These are phyloP conservation scores for Vulpes vulpes DNA, from an alignment of 2,113 vertebrate species.

Conservation along the genomic window DNA sequence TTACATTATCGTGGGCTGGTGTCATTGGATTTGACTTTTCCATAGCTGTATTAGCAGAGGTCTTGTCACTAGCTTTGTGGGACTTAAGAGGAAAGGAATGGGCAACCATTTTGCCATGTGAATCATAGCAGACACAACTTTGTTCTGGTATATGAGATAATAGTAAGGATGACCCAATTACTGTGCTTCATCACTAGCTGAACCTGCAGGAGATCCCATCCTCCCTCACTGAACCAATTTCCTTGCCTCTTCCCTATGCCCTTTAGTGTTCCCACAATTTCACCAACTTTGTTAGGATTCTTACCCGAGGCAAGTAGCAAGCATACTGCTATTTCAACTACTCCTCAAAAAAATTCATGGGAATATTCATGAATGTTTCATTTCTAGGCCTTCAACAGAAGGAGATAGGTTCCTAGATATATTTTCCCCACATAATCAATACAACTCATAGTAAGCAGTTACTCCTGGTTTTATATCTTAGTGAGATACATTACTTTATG, in stretches of 20 bases:
- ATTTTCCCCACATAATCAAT: background rate
- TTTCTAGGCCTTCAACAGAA: background rate
- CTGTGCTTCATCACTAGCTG: background rate
- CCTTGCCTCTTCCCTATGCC: background rate
- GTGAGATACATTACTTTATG: background rate
- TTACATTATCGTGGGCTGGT: background rate
- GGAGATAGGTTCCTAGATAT: background rate
- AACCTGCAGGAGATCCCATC: background rate
- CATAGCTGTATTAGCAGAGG: background rate
- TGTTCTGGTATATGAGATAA: background rate
- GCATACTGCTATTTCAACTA: background rate
- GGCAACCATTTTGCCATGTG: background rate
- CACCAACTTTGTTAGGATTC: background rate
- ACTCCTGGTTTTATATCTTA: background rate
- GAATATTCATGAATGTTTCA: background rate
- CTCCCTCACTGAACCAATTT: background rate
- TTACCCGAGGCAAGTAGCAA: background rate
- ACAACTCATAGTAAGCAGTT: background rate
- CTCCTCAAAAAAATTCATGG: background rate
- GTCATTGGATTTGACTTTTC: background rate
- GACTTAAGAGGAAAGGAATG: background rate
- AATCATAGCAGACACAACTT: background rate
- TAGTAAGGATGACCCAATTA: background rate
- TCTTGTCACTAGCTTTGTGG: background rate
- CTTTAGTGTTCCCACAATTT: background rate